Conservation (phyloP, 2,888 invertebrate species). For the Diarsia dahlii region DNA sequence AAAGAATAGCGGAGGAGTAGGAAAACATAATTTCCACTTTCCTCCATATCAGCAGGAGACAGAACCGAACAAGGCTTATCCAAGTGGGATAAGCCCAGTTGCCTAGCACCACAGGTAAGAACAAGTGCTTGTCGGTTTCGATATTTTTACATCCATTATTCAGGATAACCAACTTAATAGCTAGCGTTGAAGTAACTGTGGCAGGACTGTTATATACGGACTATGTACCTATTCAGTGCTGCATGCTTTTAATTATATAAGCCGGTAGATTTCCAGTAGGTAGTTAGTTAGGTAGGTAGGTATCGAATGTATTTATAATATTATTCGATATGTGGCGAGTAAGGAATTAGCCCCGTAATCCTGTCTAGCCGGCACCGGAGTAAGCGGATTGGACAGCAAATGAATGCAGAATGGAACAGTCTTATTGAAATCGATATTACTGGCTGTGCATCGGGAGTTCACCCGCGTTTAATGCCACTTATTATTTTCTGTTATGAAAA, state of each 20-base stretch:
- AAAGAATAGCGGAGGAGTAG: too few species aligned
- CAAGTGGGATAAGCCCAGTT: too few species aligned
- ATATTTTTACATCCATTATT: too few species aligned
- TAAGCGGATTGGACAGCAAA: conserved; percentile 56
- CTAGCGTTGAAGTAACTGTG: not conserved
- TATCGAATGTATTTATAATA: conserved; percentile 45
- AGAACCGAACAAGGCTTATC: too few species aligned
- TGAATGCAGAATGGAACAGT: conserved; percentile 37
- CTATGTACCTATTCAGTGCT: not conserved
- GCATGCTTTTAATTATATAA: not conserved
- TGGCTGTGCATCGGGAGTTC: conserved; percentile 24
- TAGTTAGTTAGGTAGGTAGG: conserved; percentile 20
- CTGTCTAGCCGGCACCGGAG: conserved; percentile 48
- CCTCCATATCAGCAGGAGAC: too few species aligned
- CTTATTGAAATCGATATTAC: conserved; percentile 43
- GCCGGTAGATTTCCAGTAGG: not conserved
- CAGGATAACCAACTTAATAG: not conserved
- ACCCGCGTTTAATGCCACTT: not conserved
- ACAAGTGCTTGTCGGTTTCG: too few species aligned
- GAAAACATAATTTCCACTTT: too few species aligned
- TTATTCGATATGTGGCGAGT: conserved; percentile 37
- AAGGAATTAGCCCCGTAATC: conserved; percentile 48
- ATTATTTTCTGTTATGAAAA: not conserved
- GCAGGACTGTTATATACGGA: not conserved
- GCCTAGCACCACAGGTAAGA: too few species aligned